These are phyloP conservation scores for Philhelius pedissequus DNA, from an alignment of 2,888 invertebrate genomes.

Conservation along the genomic window DNA sequence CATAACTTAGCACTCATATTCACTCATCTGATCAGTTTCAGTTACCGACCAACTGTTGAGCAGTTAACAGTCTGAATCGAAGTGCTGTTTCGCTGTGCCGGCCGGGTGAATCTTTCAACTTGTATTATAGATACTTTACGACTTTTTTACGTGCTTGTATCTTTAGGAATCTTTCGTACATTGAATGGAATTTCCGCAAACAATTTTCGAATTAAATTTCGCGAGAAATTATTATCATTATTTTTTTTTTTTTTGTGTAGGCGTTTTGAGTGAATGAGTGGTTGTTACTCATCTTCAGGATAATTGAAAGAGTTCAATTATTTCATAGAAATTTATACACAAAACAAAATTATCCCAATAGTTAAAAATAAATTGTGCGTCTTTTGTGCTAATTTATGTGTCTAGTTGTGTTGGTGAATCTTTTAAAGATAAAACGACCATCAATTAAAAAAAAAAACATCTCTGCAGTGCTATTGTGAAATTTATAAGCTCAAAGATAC, in stretches of 20 bases:
- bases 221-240: conserved; percentile 18
- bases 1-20: conserved; percentile 12
- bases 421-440: conserved; percentile 14
- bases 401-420: neutral
- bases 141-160: conserved; percentile 6
- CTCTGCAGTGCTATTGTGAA: conserved; percentile 10
- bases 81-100: neutral
- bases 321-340: conserved; percentile 21
- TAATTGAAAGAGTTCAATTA: conserved; percentile 61
- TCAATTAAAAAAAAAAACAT: conserved; percentile 37
- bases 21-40: conserved; percentile 52
- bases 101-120: neutral
- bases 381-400: neutral
- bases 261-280: neutral
- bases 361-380: conserved; percentile 31
- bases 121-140: neutral
- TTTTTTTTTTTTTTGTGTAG: neutral
- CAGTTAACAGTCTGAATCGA: conserved; percentile 33
- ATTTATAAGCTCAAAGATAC: neutral
- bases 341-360: conserved; percentile 24
- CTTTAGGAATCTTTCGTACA: conserved; percentile 11
- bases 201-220: conserved; percentile 34
- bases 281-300: conserved; percentile 45
- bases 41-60: conserved; percentile 66
- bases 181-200: conserved; percentile 56